Base-by-base conservation (phyloP, 2,888 invertebrate species). In the Buathra laborator region DNA sequence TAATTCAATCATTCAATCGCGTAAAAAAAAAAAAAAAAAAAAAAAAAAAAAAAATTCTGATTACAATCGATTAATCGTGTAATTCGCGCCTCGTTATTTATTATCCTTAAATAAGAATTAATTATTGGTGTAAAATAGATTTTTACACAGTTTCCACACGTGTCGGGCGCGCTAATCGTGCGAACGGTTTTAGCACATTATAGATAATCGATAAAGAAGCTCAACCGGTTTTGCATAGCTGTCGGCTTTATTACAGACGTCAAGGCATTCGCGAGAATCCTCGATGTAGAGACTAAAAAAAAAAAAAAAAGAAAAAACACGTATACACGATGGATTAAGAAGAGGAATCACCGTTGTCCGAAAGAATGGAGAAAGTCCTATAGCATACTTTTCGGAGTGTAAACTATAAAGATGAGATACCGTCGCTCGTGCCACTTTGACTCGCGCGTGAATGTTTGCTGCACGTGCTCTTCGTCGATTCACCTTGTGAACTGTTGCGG, bases 321-420 rank as follows among this genome's bases (percentile, higher is more conserved):
- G 32, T 7, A 59, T 24, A 19, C 29, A 53, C 53, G 56, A 24
- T 53, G 10, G 19, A 37, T 10, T 9, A 10, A 56, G 7, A 24
- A 10, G 59, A 44, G 10, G 24, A 68, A 89, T 89, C 88, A 90
- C 89, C 89, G 91, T 90, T 90, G 90, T 86, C 88, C 89, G 24
- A 56, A 89, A 88, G 88, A 91, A 89, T 90, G 88, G 90, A 90
- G 91, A 92, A 91, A 92, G 91, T 90, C 88, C 88, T 46, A 16
- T n/a, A 89, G 87, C 90, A 90, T 82, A 91, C 90, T 89, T 90
- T 90, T 86, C 83, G 80, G 68, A 70, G 85, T 56, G 37, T 62
- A 62, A 46, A 51, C 29, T 84, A 72, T 48, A 67, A 78, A 66
- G 19, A 81, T 74, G 74, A 81, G 72, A 71, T 72, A 72, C 82